Evolutionary conservation across 2,888 invertebrate species (phyloP), one percentile per base, ranked within the genome.

Genomic region (Pollenia griseotomentosa): DNA sequence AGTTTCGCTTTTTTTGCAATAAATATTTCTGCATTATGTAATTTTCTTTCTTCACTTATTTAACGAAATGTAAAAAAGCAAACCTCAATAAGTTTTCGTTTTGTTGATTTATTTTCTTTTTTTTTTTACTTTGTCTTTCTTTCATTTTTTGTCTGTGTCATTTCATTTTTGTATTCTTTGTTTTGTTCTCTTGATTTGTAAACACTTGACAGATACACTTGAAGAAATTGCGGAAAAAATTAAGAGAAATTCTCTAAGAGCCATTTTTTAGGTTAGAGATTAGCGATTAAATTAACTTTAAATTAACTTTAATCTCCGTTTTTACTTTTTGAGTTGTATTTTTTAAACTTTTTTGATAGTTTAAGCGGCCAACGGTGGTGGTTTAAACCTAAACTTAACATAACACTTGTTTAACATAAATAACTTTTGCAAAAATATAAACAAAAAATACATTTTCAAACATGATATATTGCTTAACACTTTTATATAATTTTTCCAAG

Each of bases 141-240:
- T 82, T 46, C 19, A 14, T n/a, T 53, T 51, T 23, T 42, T 9
- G 11, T 57, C 44, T 79, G n/a, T 80, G 48, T 14, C 84, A 80
- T 75, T 79, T 65, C 44, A 11, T 77, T 81, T 53, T n/a, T 53
- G 33, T 16, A 78, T 85, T 78, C 78, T 78, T 68, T 86, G 86
- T 86, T 83, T 86, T 86, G 82, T 79, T 86, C 74, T 74, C 61
- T 48, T 53, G 11, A 11, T 86, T 86, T 86, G 85, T 86, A 86
- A 81, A 82, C 77, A 82, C 44, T 59, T 1, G 14, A n/a, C 42
- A 51, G 74, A 65, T 55, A 10, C 42, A 65, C 55, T 71, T 2
- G 11, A 16, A 83, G 46, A 74, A 59, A 74, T 59, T 57, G n/a
- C 42, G n/a, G 23, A n/a, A 63, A 33, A 4, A 6, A 33, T 42